A percentile compares a stretch with the other conserved stretches of the same genome.
Evolutionary conservation across 2,888 invertebrate genomes (phyloP).

Genomic region (Drosophila subsilvestris): DNA sequence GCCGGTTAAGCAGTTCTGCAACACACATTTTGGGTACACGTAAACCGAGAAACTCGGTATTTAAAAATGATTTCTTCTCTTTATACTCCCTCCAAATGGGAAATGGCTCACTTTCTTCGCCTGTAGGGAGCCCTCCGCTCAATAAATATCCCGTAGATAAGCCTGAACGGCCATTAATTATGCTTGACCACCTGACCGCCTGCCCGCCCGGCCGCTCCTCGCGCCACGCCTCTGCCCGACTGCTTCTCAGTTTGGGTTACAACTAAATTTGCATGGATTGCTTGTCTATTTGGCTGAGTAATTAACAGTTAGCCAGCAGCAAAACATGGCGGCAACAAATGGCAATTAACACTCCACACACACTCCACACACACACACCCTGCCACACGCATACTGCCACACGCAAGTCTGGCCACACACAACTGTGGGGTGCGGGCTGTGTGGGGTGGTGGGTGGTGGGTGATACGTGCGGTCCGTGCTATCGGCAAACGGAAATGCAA

Average conservation of each 20-base stretch:
- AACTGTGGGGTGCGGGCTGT: background rate
- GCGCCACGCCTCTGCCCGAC: background rate
- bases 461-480: constrained; percentile 16
- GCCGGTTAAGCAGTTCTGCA: constrained; percentile 17
- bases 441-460: background rate
- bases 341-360: constrained; percentile 68
- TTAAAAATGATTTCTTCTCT: too few species aligned
- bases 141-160: constrained; percentile 40
- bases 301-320: constrained; percentile 69
- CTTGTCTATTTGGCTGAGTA: constrained; percentile 55
- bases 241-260: constrained; percentile 29
- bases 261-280: constrained; percentile 50
- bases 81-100: too few species aligned
- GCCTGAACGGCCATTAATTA: constrained; percentile 33
- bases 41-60: too few species aligned
- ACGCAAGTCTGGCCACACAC: constrained; percentile 12
- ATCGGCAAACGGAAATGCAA: constrained; percentile 71
- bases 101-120: background rate
- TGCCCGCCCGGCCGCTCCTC: background rate
- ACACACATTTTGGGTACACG: constrained; percentile 6
- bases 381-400: background rate
- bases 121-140: constrained; percentile 10
- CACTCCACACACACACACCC: constrained; percentile 15
- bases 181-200: constrained; percentile 16
- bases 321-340: constrained; percentile 63